Percentiles rank a stretch among this genome's conserved stretches.
These are phyloP conservation scores for Acrobasis suavella DNA, from an alignment of 2,888 invertebrate species.

Conservation along the genomic window DNA sequence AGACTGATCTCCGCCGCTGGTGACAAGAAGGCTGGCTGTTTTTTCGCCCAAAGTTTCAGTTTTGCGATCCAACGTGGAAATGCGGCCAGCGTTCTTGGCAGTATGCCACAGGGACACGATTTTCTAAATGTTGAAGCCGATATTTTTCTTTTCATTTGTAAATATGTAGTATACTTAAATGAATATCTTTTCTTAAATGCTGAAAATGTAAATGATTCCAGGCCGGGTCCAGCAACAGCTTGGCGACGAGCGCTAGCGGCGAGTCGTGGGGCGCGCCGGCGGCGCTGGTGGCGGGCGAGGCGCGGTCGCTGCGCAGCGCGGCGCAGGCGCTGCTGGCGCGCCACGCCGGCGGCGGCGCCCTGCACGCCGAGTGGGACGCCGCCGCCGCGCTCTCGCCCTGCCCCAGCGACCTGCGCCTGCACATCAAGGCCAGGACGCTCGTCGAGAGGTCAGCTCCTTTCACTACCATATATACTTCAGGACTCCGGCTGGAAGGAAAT, in stretches of 20 bases:
- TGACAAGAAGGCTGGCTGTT: too few relatives aligned
- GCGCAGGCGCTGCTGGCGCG: constrained; percentile 57
- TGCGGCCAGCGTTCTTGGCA: too few relatives aligned
- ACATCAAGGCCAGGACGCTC: constrained; percentile 43
- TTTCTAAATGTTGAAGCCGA: too few relatives aligned
- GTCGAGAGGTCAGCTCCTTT: constrained; percentile 33
- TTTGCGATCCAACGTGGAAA: too few relatives aligned
- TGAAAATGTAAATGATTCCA: not conserved
- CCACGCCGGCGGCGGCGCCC: constrained; percentile 60
- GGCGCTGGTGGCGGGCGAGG: constrained; percentile 44
- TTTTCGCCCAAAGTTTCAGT: too few relatives aligned
- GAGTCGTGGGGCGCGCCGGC: constrained; percentile 38
- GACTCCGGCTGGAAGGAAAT: too few relatives aligned
- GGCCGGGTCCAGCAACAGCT: constrained; percentile 30
- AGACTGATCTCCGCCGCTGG: too few relatives aligned
- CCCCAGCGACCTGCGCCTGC: constrained; percentile 80
- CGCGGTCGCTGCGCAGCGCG: constrained; percentile 38
- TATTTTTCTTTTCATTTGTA: too few relatives aligned
- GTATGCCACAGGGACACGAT: too few relatives aligned
- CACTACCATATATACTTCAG: too few relatives aligned
- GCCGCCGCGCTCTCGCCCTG: constrained; percentile 83
- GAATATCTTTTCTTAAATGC: too few relatives aligned
- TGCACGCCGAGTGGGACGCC: constrained; percentile 85
- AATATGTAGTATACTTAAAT: too few relatives aligned
- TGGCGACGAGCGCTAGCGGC: constrained; percentile 48